A percentile compares a stretch with the other conserved stretches of the same genome.
Conservation (phyloP, 2,888 invertebrate species). For the Troides aeacus region DNA sequence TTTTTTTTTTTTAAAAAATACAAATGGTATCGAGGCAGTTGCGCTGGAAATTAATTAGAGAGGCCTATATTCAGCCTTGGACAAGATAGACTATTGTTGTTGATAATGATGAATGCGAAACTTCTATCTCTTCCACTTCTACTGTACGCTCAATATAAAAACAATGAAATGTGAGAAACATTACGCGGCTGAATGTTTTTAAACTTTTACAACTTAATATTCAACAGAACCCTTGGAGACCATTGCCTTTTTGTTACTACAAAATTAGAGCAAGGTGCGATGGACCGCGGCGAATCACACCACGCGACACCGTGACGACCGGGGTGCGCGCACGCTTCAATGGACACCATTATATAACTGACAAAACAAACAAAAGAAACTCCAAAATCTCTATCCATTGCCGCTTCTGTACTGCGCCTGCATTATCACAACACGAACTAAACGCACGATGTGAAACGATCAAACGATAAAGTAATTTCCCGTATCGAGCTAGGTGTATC, state of each 20-base stretch:
- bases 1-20: too few relatives aligned
- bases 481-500: not conserved
- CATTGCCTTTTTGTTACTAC: constrained; percentile 39
- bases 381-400: constrained; percentile 31
- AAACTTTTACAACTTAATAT: not conserved
- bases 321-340: constrained; percentile 57
- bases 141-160: not conserved
- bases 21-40: too few relatives aligned
- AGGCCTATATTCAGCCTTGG: too few relatives aligned
- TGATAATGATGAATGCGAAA: not conserved
- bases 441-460: constrained; percentile 32
- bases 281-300: constrained; percentile 63
- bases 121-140: not conserved
- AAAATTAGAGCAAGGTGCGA: constrained; percentile 68
- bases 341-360: constrained; percentile 35
- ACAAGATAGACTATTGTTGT: too few relatives aligned
- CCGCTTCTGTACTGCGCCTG: constrained; percentile 4
- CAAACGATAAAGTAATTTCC: not conserved
- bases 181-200: constrained; percentile 1
- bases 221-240: constrained; percentile 44
- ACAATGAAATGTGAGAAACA: not conserved
- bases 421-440: not conserved
- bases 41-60: too few relatives aligned
- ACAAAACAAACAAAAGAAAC: constrained; percentile 13
- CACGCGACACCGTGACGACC: constrained; percentile 74